Evolutionary conservation across 2,888 invertebrate species (phyloP), one percentile per base, ranked within the genome.

Genomic region (Agrotis clavis): DNA sequence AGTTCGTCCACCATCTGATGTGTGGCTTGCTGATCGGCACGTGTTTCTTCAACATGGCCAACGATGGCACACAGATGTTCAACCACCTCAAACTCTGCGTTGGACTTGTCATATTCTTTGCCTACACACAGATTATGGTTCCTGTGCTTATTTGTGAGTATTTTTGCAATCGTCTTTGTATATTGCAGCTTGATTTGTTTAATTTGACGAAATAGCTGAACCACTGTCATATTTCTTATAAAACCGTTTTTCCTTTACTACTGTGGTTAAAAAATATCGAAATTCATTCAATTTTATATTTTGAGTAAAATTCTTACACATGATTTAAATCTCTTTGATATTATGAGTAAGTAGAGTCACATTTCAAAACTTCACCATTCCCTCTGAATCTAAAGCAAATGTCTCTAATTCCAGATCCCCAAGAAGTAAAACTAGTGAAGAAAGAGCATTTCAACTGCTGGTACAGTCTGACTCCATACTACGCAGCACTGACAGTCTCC

Each of bases 391-490:
- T n/a, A 19, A 45, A 9, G 14, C 4, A 48, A 9, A 3, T 0
- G 4, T 25, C 7, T 35, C 9, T 62, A 35, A 72, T 71, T 95
- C 2, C 94, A 97, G 97, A 97, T 96, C 97, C 97, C 0, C 95
- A 95, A 88, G 97, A 97, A 94, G 97, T 97, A 0, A 97, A 97
- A 89, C 92, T 97, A 61, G 96, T 97, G 0, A 97, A 97, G 87
- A 97, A 97, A 85, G 97, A 97, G 88, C 97, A 97, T 74, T 97
- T 97, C 89, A 97, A 97, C 90, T 96, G 97, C 65, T 97, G 97
- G 97, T 97, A 97, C 88, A 94, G 96, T 9, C 89, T 97, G 11
- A 95, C 95, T 0, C 97, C 97, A 0, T 97, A 97, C 91, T 97
- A 97, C 86, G 92, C 97, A 48, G 97, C 97, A 0, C 84, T 97